phyloP scores from a whole-genome alignment of 1,140 invertebrate genomes.

The Zaprionus vittiger region DNA sequence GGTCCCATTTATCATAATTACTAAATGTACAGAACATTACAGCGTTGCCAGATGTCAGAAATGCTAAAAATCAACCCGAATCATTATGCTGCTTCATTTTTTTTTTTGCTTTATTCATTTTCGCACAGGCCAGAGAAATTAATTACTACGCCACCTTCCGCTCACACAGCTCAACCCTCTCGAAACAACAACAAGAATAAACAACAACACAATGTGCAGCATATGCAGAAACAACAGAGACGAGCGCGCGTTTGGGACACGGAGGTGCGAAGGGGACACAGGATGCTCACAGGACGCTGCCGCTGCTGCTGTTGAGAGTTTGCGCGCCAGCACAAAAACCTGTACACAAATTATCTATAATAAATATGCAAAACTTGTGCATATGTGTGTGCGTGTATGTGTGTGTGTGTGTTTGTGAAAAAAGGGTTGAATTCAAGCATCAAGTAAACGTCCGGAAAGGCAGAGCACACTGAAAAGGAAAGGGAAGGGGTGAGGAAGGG shows the following conservation, averaged over 20 bases:
- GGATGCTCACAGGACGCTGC: slow-evolving; percentile 51
- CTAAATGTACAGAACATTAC: slow-evolving; percentile 30
- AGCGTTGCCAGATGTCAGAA: slow-evolving; percentile 69
- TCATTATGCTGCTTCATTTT: slow-evolving; percentile 16
- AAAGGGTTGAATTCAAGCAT: slow-evolving; percentile 70
- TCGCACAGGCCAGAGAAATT: slow-evolving; percentile 66
- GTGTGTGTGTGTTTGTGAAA: slow-evolving; percentile 38
- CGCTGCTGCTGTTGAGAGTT: slow-evolving; percentile 65
- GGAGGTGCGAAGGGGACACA: slow-evolving; percentile 9
- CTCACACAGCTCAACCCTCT: slow-evolving; percentile 10
- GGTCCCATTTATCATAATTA: slow-evolving; percentile 49
- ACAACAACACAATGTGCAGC: slow-evolving; percentile 42
- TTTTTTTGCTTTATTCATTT: slow-evolving; percentile 22
- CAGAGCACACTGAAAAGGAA: slow-evolving; percentile 17
- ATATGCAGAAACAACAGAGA: slow-evolving; percentile 56
- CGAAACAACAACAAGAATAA: slow-evolving; percentile 2
- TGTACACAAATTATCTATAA: slow-evolving; percentile 83
- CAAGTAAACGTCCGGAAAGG: slow-evolving; percentile 27
- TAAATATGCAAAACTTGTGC: slow-evolving; percentile 79
- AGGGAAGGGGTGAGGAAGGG: background rate
- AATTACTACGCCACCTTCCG: slow-evolving; percentile 55
- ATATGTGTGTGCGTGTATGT: slow-evolving; percentile 11
- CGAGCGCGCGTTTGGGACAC: slow-evolving; percentile 20
- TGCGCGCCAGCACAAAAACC: slow-evolving; percentile 79
- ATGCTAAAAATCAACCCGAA: slow-evolving; percentile 40